Evolutionary conservation across 2,888 invertebrate genomes (phyloP).

Genomic region (Eueremaeus valkanovi): DNA sequence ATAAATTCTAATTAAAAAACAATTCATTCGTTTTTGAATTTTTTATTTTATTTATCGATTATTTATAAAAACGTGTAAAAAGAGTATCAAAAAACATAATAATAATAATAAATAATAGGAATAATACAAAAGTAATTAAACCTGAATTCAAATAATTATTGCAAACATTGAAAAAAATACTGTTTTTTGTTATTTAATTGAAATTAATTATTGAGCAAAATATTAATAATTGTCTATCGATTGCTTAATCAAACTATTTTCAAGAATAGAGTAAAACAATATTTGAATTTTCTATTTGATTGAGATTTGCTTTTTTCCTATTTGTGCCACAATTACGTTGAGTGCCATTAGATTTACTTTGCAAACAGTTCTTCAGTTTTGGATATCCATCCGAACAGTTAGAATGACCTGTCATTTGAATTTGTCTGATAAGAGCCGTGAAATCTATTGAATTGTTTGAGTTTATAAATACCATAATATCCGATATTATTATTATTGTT

Average conservation of each 20-base stretch:
- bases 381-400: constrained; percentile 19
- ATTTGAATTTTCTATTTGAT: constrained; percentile 26
- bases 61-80: too few relatives aligned
- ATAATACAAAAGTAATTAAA: too few relatives aligned
- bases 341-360: neutral
- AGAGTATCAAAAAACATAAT: too few relatives aligned
- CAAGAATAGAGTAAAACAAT: constrained; percentile 27
- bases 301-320: neutral
- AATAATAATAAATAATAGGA: too few relatives aligned
- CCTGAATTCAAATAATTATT: too few relatives aligned
- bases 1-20: too few relatives aligned
- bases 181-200: neutral
- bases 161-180: too few relatives aligned
- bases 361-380: neutral
- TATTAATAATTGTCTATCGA: neutral
- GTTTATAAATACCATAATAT: constrained; percentile 25
- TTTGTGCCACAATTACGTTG: neutral
- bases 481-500: constrained; percentile 25
- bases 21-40: too few relatives aligned
- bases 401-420: neutral
- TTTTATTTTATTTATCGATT: too few relatives aligned
- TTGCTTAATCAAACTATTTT: neutral
- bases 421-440: too few relatives aligned
- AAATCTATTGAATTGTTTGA: neutral
- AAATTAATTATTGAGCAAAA: neutral